Evolutionary conservation across 2,113 vertebrate species (phyloP).

Genomic region (Lutjanus erythropterus): DNA sequence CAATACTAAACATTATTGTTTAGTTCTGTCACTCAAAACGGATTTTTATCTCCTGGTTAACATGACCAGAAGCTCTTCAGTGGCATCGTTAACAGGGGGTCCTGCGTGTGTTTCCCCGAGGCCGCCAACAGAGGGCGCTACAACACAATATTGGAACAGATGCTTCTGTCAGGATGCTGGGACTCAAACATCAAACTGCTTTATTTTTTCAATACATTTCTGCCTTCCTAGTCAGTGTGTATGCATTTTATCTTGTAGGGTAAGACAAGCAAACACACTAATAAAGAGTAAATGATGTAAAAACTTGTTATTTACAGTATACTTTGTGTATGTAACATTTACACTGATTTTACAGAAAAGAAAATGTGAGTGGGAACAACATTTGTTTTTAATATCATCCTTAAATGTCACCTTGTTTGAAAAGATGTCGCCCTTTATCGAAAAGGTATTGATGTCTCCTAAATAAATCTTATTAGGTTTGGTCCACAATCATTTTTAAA

Average conservation of each 20-base stretch:
- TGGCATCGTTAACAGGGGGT: background rate
- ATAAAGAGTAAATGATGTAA: background rate
- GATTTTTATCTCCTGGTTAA: background rate
- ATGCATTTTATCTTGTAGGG: background rate
- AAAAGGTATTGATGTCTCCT: background rate
- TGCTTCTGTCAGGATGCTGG: background rate
- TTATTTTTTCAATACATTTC: background rate
- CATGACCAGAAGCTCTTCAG: background rate
- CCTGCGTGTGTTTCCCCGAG: background rate
- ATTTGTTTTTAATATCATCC: background rate
- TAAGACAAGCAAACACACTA: background rate
- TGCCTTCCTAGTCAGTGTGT: background rate
- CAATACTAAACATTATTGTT: no score
- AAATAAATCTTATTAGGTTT: background rate
- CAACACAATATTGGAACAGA: background rate
- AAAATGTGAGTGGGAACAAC: background rate
- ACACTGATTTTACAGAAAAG: background rate
- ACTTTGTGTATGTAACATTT: background rate
- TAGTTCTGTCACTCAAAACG: background rate
- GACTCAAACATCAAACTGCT: background rate
- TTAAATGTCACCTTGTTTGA: background rate
- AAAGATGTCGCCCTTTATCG: background rate
- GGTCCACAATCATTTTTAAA: background rate
- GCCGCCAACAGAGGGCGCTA: constrained; percentile 47
- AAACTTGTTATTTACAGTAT: background rate